Evolutionary conservation across 2,888 invertebrate genomes (phyloP).

Genomic region (Drosophila longiperda): DNA sequence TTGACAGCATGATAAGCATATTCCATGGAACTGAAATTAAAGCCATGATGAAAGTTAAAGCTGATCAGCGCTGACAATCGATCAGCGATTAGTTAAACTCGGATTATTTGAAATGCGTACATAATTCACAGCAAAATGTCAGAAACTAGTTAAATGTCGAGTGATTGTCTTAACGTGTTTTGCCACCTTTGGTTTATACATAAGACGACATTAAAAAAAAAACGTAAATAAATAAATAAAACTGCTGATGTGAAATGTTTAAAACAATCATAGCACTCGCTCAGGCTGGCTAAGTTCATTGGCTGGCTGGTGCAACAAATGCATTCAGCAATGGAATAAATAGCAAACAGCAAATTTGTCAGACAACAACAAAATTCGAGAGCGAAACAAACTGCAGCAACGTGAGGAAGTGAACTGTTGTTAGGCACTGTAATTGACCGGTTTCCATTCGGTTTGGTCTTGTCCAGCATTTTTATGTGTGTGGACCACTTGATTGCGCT

Average conservation of each 20-base stretch:
- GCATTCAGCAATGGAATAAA: constrained; percentile 41
- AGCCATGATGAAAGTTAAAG: constrained; percentile 27
- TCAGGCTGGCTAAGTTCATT: constrained; percentile 63
- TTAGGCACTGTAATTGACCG: constrained; percentile 57
- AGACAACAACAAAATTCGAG: constrained; percentile 18
- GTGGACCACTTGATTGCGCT: constrained; percentile 51
- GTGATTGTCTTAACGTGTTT: constrained; percentile 50
- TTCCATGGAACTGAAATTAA: neutral
- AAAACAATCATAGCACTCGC: constrained; percentile 14
- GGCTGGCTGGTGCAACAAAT: constrained; percentile 65
- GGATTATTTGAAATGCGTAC: constrained; percentile 17
- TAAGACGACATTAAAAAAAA: neutral
- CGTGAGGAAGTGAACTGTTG: constrained; percentile 56
- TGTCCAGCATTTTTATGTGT: constrained; percentile 40
- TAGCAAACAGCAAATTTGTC: constrained; percentile 4
- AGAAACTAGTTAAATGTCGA: constrained; percentile 34
- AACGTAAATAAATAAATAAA: neutral
- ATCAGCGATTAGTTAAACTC: constrained; percentile 25
- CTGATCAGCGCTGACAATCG: constrained; percentile 27
- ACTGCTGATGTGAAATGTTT: constrained; percentile 56
- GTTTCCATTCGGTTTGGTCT: constrained; percentile 41
- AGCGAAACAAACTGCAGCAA: constrained; percentile 38
- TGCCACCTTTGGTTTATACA: constrained; percentile 7
- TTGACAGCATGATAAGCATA: constrained; percentile 35
- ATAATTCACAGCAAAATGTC: constrained; percentile 52